phyloP scores from a whole-genome alignment of 1,140 invertebrate species.

The Monomorium pharaonis region DNA sequence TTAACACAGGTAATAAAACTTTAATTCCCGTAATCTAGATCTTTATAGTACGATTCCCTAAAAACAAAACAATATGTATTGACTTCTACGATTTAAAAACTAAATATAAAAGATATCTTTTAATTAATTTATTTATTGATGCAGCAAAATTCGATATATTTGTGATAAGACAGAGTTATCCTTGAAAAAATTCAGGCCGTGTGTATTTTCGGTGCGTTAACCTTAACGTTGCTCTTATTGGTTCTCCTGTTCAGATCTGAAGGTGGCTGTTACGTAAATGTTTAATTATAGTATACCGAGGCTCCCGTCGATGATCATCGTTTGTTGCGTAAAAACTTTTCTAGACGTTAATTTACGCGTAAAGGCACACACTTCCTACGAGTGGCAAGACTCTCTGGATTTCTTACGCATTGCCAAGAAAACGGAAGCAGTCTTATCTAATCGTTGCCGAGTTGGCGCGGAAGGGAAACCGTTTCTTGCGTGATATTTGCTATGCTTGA shows the following conservation, averaged over 20 bases:
- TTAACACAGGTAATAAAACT: conserved; percentile 8
- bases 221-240: conserved; percentile 7
- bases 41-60: not conserved
- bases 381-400: not conserved
- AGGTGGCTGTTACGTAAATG: conserved; percentile 44
- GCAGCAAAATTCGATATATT: not conserved
- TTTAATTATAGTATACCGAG: conserved; percentile 47
- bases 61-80: not conserved
- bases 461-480: conserved; percentile 39
- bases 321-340: conserved; percentile 42
- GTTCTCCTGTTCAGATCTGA: not conserved
- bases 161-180: not conserved
- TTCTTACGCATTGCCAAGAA: conserved; percentile 37
- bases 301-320: conserved; percentile 23
- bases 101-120: not conserved
- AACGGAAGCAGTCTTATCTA: conserved; percentile 53
- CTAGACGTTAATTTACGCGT: conserved; percentile 22
- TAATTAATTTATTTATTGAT: not conserved
- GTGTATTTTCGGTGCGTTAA: conserved; percentile 13
- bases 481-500: conserved; percentile 22
- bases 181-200: not conserved
- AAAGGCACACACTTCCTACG: conserved; percentile 14
- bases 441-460: conserved; percentile 31
- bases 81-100: not conserved
- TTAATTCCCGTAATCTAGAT: not conserved